Conservation (phyloP, 1,140 invertebrate species). For the Acromyrmex charruanus region DNA sequence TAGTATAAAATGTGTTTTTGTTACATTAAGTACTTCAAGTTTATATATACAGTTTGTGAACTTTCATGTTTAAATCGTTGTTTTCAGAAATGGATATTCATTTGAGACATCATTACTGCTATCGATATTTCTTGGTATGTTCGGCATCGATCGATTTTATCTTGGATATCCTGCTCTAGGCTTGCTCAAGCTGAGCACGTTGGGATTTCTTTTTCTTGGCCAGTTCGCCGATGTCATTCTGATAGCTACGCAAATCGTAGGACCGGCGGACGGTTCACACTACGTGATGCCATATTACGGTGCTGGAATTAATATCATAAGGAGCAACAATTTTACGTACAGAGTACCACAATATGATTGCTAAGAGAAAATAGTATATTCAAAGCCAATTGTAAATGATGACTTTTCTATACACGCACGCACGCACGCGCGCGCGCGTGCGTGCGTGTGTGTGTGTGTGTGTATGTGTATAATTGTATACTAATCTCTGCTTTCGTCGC, state of each 20-base stretch:
- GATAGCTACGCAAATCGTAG: constrained; percentile 97
- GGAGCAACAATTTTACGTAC: constrained; percentile 95
- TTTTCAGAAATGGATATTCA: constrained; percentile 95
- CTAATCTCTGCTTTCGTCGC: constrained; percentile 58
- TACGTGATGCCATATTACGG: constrained; percentile 98
- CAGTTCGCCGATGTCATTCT: constrained; percentile 98
- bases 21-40: neutral
- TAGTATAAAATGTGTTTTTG: neutral
- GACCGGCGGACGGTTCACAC: constrained; percentile 98
- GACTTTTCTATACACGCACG: neutral
- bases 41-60: neutral
- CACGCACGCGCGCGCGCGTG: rapidly evolving
- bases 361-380: constrained; percentile 79
- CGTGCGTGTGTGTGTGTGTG: neutral
- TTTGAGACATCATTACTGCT: constrained; percentile 96
- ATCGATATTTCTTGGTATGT: constrained; percentile 98
- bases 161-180: constrained; percentile 98
- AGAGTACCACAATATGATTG: constrained; percentile 94
- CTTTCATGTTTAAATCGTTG: constrained; percentile 7
- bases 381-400: neutral
- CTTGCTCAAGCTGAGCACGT: constrained; percentile 96
- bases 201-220: constrained; percentile 98
- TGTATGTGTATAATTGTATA: constrained; percentile 52
- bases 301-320: constrained; percentile 92
- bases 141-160: constrained; percentile 99